phyloP scores from a whole-genome alignment of 2,797 vertebrate species.

The Kryptolebias ocellatus region DNA sequence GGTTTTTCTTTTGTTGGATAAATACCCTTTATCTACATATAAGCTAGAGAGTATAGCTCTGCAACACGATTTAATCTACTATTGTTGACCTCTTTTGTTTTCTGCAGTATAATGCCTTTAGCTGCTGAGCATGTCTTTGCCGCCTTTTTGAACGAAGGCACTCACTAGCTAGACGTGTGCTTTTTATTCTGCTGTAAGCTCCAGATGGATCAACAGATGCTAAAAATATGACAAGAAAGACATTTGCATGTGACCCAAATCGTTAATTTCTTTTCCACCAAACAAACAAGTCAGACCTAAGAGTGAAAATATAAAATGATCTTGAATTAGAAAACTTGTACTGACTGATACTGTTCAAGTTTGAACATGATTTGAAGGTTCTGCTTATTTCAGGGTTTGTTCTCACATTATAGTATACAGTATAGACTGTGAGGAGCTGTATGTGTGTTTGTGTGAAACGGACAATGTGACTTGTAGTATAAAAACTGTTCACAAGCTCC shows the following conservation, averaged over 20 bases:
- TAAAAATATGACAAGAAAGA: constrained; percentile 81
- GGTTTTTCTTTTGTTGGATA: not conserved
- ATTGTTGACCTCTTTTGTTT: constrained; percentile 11
- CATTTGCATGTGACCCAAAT: constrained; percentile 86
- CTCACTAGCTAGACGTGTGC: constrained; percentile 78
- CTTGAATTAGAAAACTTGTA: constrained; percentile 35
- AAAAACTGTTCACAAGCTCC: no score
- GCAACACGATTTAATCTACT: constrained; percentile 35
- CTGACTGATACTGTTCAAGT: not conserved
- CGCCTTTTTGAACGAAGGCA: constrained; percentile 67
- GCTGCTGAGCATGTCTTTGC: constrained; percentile 67
- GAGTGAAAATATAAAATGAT: constrained; percentile 38
- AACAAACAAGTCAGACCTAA: constrained; percentile 67
- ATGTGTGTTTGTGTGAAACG: no score
- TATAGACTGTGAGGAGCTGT: no score
- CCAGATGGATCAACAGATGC: constrained; percentile 88
- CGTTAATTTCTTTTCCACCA: constrained; percentile 73
- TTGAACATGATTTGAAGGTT: no score
- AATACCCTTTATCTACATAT: not conserved
- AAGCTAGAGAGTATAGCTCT: constrained; percentile 4
- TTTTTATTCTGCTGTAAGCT: constrained; percentile 76
- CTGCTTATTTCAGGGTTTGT: no score
- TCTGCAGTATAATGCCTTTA: constrained; percentile 50
- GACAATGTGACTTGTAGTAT: no score
- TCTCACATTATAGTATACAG: no score